Percentiles rank a stretch among this genome's conserved stretches.
phyloP scores from a whole-genome alignment of 2,888 invertebrate species.

The Pogonocherus hispidulus region DNA sequence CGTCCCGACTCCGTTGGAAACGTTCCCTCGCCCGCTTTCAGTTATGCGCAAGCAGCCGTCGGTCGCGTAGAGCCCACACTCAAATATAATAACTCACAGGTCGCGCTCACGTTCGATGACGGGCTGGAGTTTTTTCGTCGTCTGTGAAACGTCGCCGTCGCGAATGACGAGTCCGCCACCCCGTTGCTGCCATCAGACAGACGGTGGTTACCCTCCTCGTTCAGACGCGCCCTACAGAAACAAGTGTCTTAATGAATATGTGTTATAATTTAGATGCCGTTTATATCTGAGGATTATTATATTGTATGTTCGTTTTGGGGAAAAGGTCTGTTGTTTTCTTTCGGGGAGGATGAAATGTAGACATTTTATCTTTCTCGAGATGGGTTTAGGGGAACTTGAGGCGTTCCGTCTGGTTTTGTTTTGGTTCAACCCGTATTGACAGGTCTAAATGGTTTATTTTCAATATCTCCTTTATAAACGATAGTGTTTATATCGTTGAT shows the following conservation, averaged over 20 bases:
- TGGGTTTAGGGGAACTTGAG: conserved; percentile 7
- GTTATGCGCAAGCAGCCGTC: conserved; percentile 49
- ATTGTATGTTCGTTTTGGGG: not conserved
- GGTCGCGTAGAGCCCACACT: conserved; percentile 21
- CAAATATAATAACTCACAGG: not conserved
- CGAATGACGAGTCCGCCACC: conserved; percentile 25
- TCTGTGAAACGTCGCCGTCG: conserved; percentile 26
- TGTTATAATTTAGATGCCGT: conserved; percentile 13
- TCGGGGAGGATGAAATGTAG: conserved; percentile 7
- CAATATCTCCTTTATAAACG: too few species aligned
- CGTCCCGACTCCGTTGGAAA: conserved; percentile 9
- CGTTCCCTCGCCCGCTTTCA: conserved; percentile 31
- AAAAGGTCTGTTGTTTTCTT: conserved; percentile 15
- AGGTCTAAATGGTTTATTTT: too few species aligned
- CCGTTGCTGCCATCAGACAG: not conserved
- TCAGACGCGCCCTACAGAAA: conserved; percentile 21
- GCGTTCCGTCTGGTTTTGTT: conserved; percentile 12
- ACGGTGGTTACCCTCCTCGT: conserved; percentile 12
- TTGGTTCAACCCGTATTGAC: not conserved
- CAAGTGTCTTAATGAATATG: conserved; percentile 30
- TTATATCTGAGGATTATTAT: conserved; percentile 17
- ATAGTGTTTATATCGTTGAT: too few species aligned
- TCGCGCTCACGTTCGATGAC: conserved; percentile 18
- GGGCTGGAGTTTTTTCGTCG: conserved; percentile 19
- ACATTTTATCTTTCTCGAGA: not conserved